Base-by-base conservation (phyloP, 2,113 vertebrate genomes). In the Cryptoleucopteryx plumbea region DNA sequence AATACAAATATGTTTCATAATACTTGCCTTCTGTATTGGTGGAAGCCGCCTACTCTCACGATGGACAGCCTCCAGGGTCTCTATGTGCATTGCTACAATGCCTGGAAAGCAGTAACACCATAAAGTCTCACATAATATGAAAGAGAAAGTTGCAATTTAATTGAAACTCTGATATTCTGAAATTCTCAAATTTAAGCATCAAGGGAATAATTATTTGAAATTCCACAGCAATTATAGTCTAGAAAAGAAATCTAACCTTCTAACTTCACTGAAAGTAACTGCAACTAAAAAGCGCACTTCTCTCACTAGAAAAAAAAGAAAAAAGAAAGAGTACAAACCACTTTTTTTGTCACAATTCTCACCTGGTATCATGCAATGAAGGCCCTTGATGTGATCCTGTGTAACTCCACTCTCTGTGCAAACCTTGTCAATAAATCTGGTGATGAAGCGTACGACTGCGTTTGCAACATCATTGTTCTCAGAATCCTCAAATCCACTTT, bases 341-440 rank as follows among this genome's bases (percentile, higher is more conserved):
- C 29, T 52, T 77, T 50, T 55, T 95, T 63, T 3, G 14, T 36
- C 53, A 74, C 29, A 82, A 17, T 71, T 95, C 92, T 95, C 98
- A 99, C 99, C 99, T 98, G 99, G 99, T 96, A 99, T 99, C 99
- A 99, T 99, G 96, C 98, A 99, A 95, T 99, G 99, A 97, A 99
- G 98, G 89, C 98, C 99, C 97, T 99, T 99, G 98, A 99, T 99
- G 95, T 99, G 99, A 67, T 99, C 99, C 97, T 99, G 99, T 42
- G 99, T 99, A 82, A 99, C 99, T 16, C 99, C 99, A 34, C 99
- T 99, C 96, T 99, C 99, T 7, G 99, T 99, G 97, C 99, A 99
- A 94, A 99, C 99, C 91, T 99, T 99, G 97, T 99, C 99, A 82
- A 99, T 99, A 98, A 99, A 99, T 70, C 99, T 99, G 17, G 99